These are phyloP conservation scores for Calliphora vomitoria DNA, from an alignment of 2,888 invertebrate genomes.

Conservation along the genomic window DNA sequence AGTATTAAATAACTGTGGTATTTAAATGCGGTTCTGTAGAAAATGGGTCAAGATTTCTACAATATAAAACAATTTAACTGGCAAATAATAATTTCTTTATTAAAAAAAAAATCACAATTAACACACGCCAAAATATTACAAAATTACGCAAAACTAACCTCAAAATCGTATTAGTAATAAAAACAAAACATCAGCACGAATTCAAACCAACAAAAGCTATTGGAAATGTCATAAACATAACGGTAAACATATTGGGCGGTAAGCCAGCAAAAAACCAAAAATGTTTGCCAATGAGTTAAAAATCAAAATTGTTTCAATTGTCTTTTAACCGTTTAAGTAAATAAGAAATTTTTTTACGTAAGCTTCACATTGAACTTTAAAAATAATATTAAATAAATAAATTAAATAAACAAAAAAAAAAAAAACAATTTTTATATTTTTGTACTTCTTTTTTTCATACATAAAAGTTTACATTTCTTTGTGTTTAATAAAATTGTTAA, in stretches of 20 bases:
- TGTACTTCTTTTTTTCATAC: too few species aligned
- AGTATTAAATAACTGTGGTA: too few species aligned
- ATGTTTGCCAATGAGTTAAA: not conserved
- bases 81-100: conserved; percentile 31
- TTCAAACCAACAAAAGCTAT: conserved; percentile 5
- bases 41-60: conserved; percentile 43
- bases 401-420: conserved; percentile 24
- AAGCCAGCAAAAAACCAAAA: conserved; percentile 51
- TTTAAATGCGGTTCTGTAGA: too few species aligned
- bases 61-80: not conserved
- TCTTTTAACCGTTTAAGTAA: not conserved
- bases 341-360: conserved; percentile 67
- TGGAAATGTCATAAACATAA: conserved; percentile 60
- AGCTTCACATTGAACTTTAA: conserved; percentile 77
- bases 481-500: conserved; percentile 14
- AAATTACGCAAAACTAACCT: conserved; percentile 49
- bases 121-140: conserved; percentile 45
- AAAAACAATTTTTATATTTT: too few species aligned
- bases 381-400: conserved; percentile 34
- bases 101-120: not conserved
- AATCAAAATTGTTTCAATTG: not conserved
- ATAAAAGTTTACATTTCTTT: conserved; percentile 50
- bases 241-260: conserved; percentile 65
- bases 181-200: conserved; percentile 1
- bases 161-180: not conserved